Conservation (phyloP, 2,888 invertebrate genomes). For the Yponomeuta sedellus region DNA sequence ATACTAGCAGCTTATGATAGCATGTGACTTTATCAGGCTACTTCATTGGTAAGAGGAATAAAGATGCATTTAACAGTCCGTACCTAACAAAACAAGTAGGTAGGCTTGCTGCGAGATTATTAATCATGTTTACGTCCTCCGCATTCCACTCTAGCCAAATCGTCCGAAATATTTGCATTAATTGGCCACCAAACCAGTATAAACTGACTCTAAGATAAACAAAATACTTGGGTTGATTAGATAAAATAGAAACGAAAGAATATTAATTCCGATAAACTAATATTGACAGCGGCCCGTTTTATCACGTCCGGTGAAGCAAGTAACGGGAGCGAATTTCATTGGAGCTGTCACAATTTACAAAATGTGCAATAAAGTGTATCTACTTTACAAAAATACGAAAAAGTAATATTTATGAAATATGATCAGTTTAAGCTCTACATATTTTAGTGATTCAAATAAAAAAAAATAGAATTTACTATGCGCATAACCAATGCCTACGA, state of each 20-base stretch:
- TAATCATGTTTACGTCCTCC: constrained; percentile 26
- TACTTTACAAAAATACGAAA: background rate
- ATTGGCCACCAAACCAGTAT: constrained; percentile 44
- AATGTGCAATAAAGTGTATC: background rate
- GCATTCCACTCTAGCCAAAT: constrained; percentile 40
- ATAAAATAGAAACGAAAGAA: background rate
- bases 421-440: too few species aligned
- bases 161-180: constrained; percentile 47
- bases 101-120: background rate
- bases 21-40: too few species aligned
- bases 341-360: background rate
- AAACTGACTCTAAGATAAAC: constrained; percentile 32
- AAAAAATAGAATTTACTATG: background rate
- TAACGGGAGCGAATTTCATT: background rate
- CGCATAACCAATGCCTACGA: too few species aligned
- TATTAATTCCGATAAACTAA: background rate
- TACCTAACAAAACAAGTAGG: too few species aligned
- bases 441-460: background rate
- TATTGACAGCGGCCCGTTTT: background rate
- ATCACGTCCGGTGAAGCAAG: background rate
- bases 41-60: too few species aligned
- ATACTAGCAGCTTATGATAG: too few species aligned
- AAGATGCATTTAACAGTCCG: too few species aligned
- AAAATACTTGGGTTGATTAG: constrained; percentile 3
- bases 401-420: too few species aligned